Base-by-base conservation (phyloP, 1,140 invertebrate species). In the Brachystomella parvula region DNA sequence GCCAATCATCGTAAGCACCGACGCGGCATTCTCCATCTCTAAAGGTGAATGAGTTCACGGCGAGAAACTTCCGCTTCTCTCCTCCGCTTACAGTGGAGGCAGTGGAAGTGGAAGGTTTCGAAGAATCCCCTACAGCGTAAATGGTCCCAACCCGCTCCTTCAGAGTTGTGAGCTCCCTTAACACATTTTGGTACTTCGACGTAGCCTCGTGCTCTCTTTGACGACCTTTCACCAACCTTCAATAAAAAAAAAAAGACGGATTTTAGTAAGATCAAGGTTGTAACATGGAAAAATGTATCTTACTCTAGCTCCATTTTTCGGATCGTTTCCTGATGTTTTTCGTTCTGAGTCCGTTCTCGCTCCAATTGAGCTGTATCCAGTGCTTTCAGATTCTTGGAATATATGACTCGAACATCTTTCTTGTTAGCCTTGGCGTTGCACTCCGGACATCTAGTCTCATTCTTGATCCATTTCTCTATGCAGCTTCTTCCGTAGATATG, bases 401-500 rank as follows among this genome's bases (percentile, higher is more conserved):
- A 90, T 17, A 95, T 82, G 59, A 83, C 81, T 30, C 89, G 76
- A 57, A 96, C 84, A 75, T 96, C 92, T 72, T 81, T 84, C 24
- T 83, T 76, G 3, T 78, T 75, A 0, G 90, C 88, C 78, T 85
- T 87, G 29, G 82, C 81, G 76, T 96, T 96, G 76, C 94, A 96
- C 57, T 90, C 89, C 0, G 94, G 94, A 77, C 94, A 96, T 60
- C 82, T 78, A 1, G 2, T 49, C 47, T 73, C 49, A 2, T 71
- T 69, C 57, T 76, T 76, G 0, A 96, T 75, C 93, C 92, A 96
- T 56, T 85, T 82, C 35, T 86, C 81, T 26, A 96, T 89, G 76
- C 94, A 96, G 56, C 82, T 83, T 6, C 86, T 78, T 0, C 93
- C 93, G 79, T 94, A 96, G 0, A 96, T 78, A 80, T 96, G 94